Conservation (phyloP, 2,888 invertebrate species). For the Hecatera dysodea region DNA sequence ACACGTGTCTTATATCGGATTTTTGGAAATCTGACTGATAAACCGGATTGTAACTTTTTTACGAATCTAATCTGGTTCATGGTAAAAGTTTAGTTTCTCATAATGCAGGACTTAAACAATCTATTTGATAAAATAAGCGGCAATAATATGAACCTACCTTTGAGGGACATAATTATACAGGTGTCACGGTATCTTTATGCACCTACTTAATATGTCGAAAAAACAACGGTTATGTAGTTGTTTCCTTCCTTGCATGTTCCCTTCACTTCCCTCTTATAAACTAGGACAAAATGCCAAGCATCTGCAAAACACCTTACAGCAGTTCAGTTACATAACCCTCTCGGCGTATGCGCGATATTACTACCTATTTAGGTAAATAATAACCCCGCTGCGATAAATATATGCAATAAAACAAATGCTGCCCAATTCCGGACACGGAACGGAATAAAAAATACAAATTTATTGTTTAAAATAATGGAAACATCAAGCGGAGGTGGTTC, state of each 20-base stretch:
- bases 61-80: too few species aligned
- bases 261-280: not conserved
- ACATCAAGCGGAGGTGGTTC: constrained; percentile 57
- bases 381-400: constrained; percentile 55
- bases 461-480: constrained; percentile 68
- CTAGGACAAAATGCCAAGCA: constrained; percentile 14
- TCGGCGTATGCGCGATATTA: constrained; percentile 39
- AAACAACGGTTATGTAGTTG: not conserved
- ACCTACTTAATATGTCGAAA: not conserved
- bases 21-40: too few species aligned
- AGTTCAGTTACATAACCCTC: constrained; percentile 33
- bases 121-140: too few species aligned
- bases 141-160: not conserved
- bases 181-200: not conserved
- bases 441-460: constrained; percentile 68
- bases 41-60: too few species aligned
- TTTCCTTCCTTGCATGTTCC: not conserved
- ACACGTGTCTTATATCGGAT: too few species aligned
- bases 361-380: constrained; percentile 56
- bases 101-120: too few species aligned
- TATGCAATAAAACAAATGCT: constrained; percentile 69
- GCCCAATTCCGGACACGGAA: constrained; percentile 55
- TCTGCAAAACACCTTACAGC: constrained; percentile 23
- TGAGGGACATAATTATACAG: not conserved
- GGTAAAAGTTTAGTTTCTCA: too few species aligned